phyloP scores from a whole-genome alignment of 2,888 invertebrate species.

The Acleris laterana region DNA sequence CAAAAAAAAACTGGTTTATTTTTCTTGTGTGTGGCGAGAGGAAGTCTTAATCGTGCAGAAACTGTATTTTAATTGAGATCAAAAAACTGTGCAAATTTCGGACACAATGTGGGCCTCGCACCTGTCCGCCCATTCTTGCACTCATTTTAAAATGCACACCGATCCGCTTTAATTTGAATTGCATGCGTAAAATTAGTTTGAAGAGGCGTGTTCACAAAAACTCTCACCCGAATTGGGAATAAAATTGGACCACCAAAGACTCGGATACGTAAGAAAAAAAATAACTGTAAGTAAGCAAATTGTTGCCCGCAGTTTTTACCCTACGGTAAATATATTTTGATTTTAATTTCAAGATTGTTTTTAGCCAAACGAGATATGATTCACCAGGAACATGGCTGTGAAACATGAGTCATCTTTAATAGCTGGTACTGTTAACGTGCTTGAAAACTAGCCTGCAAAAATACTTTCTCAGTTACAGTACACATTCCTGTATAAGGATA shows the following conservation, averaged over 20 bases:
- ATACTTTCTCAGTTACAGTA: conserved; percentile 20
- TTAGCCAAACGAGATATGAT: background rate
- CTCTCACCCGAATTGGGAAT: background rate
- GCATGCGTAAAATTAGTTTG: conserved; percentile 35
- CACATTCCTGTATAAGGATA: conserved; percentile 31
- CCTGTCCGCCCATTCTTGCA: conserved; percentile 31
- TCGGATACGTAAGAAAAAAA: background rate
- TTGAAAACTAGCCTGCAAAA: conserved; percentile 7
- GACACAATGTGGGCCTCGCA: conserved; percentile 25
- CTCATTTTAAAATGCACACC: conserved; percentile 17
- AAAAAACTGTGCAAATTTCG: conserved; percentile 24
- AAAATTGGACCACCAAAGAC: conserved; percentile 31
- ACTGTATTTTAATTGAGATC: conserved; percentile 27
- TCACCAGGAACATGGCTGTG: background rate
- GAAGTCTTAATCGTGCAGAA: conserved; percentile 27
- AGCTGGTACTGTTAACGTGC: conserved; percentile 16
- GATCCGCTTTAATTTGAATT: conserved; percentile 33
- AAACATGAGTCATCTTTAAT: background rate
- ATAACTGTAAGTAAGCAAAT: too few relatives aligned
- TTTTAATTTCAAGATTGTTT: too few relatives aligned
- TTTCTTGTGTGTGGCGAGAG: conserved; percentile 17
- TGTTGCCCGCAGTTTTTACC: too few relatives aligned
- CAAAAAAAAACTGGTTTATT: background rate
- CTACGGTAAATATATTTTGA: too few relatives aligned
- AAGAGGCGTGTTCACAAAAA: conserved; percentile 18